Evolutionary conservation across 2,888 invertebrate genomes (phyloP), one percentile per base, ranked within the genome.

Genomic region (Drosophila quinaria): DNA sequence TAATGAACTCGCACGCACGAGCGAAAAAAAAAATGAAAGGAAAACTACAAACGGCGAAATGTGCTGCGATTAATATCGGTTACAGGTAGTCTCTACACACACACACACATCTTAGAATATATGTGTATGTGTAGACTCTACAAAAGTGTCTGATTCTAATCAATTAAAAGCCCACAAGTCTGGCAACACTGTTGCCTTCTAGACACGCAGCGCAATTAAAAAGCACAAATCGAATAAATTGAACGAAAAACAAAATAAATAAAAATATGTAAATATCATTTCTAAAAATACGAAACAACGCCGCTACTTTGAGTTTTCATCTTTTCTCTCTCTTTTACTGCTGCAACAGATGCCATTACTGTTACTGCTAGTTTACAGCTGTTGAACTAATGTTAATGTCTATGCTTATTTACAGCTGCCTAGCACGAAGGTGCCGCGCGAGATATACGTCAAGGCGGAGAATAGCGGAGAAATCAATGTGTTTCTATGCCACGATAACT

Each of bases 391-490:
- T 42, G 39, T 46, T 59, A 51, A 9, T 69, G 3, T 42, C 55
- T 47, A 10, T 69, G 3, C 25, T 6, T 35, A 1, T 25, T 89
- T 83, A 39, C 93, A 96, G 96, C 94, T 96, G 81, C 95, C 95
- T 68, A 94, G 94, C 86, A 94, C 94, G 90, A 94, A 94, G 77
- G 94, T 95, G 87, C 95, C 95, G 74, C 95, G 95, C 90, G 95
- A 96, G 94, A 98, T 98, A 92, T 96, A 97, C 93, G 95, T 98
- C 93, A 97, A 97, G 93, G 97, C 98, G 84, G 95, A 96, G 87
- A 95, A 96, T 79, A 95, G 96, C 81, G 98, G 97, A 64, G 97
- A 98, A 93, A 98, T 98, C 81, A 98, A 98, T 94, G 98, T 98
- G 68, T 98, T 97, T 94, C 95, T 98, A 76, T 98, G 98, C 94